Percentiles rank a stretch among this genome's conserved stretches.
phyloP scores from a whole-genome alignment of 92 coral and sea anemone genomes.

The Isaurus tuberculatus region DNA sequence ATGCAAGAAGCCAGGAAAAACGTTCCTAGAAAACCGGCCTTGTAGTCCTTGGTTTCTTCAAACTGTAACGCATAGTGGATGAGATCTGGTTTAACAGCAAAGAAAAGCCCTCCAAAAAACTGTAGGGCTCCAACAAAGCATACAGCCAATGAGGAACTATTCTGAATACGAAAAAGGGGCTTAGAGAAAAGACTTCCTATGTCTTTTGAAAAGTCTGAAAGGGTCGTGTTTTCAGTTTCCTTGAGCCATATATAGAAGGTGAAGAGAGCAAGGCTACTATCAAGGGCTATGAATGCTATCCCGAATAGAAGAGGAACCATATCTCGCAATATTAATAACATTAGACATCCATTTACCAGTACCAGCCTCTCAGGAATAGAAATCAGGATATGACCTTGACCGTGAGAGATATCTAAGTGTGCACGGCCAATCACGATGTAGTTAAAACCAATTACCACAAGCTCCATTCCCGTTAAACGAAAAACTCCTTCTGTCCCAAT shows the following conservation, averaged over 20 bases:
- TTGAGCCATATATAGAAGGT: constrained; percentile 61
- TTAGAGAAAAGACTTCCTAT: constrained; percentile 9
- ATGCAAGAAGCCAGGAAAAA: constrained; percentile 53
- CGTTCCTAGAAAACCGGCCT: constrained; percentile 48
- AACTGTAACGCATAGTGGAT: constrained; percentile 37
- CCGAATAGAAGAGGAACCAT: constrained; percentile 66
- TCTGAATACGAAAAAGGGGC: constrained; percentile 1
- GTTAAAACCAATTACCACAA: constrained; percentile 55
- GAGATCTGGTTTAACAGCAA: constrained; percentile 46
- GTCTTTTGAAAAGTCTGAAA: constrained; percentile 38
- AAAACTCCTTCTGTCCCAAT: constrained; percentile 57
- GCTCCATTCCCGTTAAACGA: constrained; percentile 56
- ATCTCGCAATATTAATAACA: constrained; percentile 38
- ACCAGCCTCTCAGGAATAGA: constrained; percentile 50
- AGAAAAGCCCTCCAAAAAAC: constrained; percentile 41
- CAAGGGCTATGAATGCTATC: constrained; percentile 56
- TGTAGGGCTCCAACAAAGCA: constrained; percentile 51
- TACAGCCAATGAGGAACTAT: constrained; percentile 30
- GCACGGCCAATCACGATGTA: constrained; percentile 61
- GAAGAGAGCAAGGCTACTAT: constrained; percentile 48
- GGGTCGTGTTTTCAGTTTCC: constrained; percentile 60
- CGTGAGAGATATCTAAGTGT: constrained; percentile 23
- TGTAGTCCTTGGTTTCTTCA: constrained; percentile 36
- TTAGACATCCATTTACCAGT: constrained; percentile 60
- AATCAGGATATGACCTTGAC: constrained; percentile 55